Evolutionary conservation across 2,113 vertebrate genomes (phyloP).

Genomic region (Plecturocebus donacophilus): DNA sequence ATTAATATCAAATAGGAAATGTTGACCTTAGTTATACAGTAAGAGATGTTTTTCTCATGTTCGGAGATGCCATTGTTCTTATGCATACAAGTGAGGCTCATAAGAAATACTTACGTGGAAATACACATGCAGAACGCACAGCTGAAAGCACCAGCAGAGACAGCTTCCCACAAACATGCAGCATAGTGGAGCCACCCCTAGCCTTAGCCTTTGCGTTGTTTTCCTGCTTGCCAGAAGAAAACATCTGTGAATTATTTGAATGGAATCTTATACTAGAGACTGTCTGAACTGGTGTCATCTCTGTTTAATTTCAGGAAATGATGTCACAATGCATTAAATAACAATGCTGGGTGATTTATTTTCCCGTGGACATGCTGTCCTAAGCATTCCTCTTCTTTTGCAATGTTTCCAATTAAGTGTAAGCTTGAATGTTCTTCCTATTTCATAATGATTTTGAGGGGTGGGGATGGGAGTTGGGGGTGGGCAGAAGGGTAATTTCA

Average conservation of each 20-base stretch:
- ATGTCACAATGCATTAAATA: constrained; percentile 88
- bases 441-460: constrained; percentile 70
- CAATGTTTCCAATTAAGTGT: constrained; percentile 86
- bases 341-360: constrained; percentile 85
- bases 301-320: constrained; percentile 90
- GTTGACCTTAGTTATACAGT: not conserved
- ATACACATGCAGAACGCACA: not conserved
- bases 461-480: not conserved
- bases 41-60: not conserved
- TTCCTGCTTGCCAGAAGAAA: constrained; percentile 85
- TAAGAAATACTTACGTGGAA: not conserved
- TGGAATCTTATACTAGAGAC: constrained; percentile 84
- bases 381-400: constrained; percentile 82
- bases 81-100: not conserved
- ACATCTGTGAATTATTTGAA: constrained; percentile 94
- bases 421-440: constrained; percentile 79
- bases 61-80: constrained; percentile 3
- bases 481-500: constrained; percentile 79
- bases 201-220: constrained; percentile 84
- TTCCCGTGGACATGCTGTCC: constrained; percentile 85
- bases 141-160: constrained; percentile 22
- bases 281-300: constrained; percentile 87
- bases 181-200: not conserved
- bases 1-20: constrained; percentile 67
- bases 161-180: not conserved